Base-by-base conservation (phyloP, 2,888 invertebrate species). In the Lottia scabra region DNA sequence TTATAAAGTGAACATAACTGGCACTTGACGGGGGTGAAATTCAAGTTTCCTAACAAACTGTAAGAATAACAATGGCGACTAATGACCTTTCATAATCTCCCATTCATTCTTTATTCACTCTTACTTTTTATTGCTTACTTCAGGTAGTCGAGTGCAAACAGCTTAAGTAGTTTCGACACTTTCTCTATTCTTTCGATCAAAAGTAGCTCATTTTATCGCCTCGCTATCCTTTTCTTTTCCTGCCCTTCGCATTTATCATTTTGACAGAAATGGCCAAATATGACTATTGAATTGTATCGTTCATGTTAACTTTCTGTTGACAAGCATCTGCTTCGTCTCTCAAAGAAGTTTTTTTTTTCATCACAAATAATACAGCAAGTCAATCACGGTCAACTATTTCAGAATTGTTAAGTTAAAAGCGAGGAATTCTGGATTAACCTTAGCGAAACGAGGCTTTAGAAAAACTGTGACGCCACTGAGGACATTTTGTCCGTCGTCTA, bases 401-500 rank as follows among this genome's bases (percentile, higher is more conserved):
- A 38, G 38, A 38, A 38, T 38, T 38, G 38, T 38, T 38, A 6
- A 38, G 8, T 38, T 38, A 38, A 38, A 38, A 56, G 56, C 19
- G 23, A 10, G 56, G 56, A 56, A 56, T 56, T 12, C 23, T 12
- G n/a, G 2, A 23, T 23, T 23, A 56, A 56, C 56, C 23, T 23
- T 6, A 56, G 19, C 56, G 56, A 56, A 56, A 23, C 56, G 56
- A 56, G 19, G 19, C 56, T 56, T 56, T 56, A 56, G 56, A 23
- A 56, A 15, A 19, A 56, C 27, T 45, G 15, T 70, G 70, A 70
- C 70, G 70, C 70, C 70, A 64, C 30, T 46, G 46, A 45, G 48
- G 64, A 70, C 64, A 63, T 63, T 70, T 70, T 70, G 46, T 46
- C 45, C 45, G 45, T 63, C 65, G 44, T 63, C 67, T 67, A 43